phyloP scores from a whole-genome alignment of 1,140 invertebrate genomes.

The Periplaneta americana region DNA sequence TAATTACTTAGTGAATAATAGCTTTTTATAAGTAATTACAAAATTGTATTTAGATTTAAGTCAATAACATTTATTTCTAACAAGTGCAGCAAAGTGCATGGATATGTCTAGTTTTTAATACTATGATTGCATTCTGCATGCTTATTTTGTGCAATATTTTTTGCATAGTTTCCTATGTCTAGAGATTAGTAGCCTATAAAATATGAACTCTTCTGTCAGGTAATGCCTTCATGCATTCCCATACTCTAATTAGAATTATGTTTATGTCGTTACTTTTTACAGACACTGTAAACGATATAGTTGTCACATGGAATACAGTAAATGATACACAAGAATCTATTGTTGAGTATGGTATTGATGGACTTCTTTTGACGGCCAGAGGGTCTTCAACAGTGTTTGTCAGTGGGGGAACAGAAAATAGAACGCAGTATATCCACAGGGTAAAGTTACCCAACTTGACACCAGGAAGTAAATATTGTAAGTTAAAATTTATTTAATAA shows the following conservation, averaged over 20 bases:
- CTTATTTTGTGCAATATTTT: no score
- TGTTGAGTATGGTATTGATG: conserved; percentile 69
- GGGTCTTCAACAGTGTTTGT: conserved; percentile 64
- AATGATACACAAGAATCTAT: conserved; percentile 59
- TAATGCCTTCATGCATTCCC: no score
- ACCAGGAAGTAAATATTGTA: conserved; percentile 57
- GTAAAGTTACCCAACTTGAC: conserved; percentile 52
- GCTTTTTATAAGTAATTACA: no score
- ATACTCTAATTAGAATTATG: background rate
- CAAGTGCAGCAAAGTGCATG: no score
- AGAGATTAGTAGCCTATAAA: no score
- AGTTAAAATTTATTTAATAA: conserved; percentile 24
- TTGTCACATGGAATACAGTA: conserved; percentile 89
- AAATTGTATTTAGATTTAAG: no score
- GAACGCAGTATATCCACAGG: conserved; percentile 75
- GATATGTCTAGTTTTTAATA: no score
- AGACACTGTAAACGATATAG: conserved; percentile 63
- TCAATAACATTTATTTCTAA: no score
- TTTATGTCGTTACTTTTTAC: conserved; percentile 8
- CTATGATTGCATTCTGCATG: no score
- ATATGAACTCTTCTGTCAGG: no score
- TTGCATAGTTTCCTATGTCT: no score
- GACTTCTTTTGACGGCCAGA: conserved; percentile 42
- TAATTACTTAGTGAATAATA: no score
- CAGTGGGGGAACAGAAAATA: conserved; percentile 67